These are phyloP conservation scores for Latrodectus hesperus DNA, from an alignment of 2,888 invertebrate species.

Conservation along the genomic window DNA sequence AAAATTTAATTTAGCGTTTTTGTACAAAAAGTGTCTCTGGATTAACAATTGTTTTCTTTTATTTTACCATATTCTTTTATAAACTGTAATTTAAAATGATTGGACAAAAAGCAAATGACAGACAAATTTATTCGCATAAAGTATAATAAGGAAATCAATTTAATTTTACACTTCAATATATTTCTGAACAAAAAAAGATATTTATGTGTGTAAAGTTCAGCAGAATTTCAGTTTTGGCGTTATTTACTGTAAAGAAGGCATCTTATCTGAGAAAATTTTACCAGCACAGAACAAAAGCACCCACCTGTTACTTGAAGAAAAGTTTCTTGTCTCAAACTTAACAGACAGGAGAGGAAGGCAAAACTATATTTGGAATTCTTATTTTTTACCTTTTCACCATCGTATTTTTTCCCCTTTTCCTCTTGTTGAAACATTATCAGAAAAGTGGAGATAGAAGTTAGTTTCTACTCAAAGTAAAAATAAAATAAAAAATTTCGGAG, in stretches of 20 bases:
- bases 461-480: conserved; percentile 4
- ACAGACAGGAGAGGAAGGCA: neutral
- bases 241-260: neutral
- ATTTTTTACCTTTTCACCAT: neutral
- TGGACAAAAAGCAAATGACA: no score
- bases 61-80: no score
- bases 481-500: conserved; percentile 19
- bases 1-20: no score
- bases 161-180: no score
- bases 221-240: neutral
- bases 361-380: neutral
- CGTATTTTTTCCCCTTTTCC: neutral
- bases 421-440: conserved; percentile 37
- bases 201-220: no score
- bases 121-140: no score
- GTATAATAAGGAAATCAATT: no score
- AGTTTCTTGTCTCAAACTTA: conserved; percentile 11
- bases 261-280: neutral
- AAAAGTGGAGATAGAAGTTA: conserved; percentile 37
- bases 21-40: no score
- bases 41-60: no score
- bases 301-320: conserved; percentile 50
- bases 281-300: conserved; percentile 43
- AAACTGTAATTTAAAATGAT: no score
- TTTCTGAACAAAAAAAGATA: no score